Evolutionary conservation across 1,140 invertebrate genomes (phyloP), one percentile per base, ranked within the genome.

Genomic region (Andrena cerasifolii): DNA sequence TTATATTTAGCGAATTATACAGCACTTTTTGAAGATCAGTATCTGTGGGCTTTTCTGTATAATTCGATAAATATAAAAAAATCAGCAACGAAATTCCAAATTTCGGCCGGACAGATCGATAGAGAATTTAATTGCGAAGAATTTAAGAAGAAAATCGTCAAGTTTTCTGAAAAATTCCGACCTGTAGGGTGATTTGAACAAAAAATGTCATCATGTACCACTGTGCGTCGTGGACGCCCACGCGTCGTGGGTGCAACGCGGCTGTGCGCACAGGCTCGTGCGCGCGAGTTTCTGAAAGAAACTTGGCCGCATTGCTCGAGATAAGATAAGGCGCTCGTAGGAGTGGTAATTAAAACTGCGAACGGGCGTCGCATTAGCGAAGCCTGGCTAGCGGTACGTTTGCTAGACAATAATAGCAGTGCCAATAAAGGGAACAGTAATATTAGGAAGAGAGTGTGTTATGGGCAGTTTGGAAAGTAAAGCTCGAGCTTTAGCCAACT

Each of bases 281-380:
- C 54, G 51, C 54, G 53, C 72, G 26, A 56, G 72, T 47, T 66
- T 66, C 51, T 36, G 62, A 75, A 54, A 43, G 68, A 59, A 61
- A 61, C 43, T 61, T 62, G 8, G 43, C 16, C n/a, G 21, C 26
- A 45, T 40, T 12, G 24, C 24, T 16, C 3, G 47, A 43, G 77
- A 79, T 79, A 74, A 79, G 77, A 79, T 79, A 79, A 75, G 54
- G 53, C 18, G 14, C 51, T 66, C 45, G 71, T 66, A 47, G 71
- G 71, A 79, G 71, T 47, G 51, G 77, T 28, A 75, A 75, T 75
- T 75, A 67, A 56, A 75, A 56, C 24, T 24, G 72, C 26, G 12
- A 8, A 6, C 5, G 18, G 31, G 40, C 47, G 18, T 53, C 47
- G 33, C 47, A 12, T 14, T 26, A 12, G 8, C 12, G 33, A 2